Evolutionary conservation across 2,888 invertebrate species (phyloP).

Genomic region (Drosophila suboccidentalis): DNA sequence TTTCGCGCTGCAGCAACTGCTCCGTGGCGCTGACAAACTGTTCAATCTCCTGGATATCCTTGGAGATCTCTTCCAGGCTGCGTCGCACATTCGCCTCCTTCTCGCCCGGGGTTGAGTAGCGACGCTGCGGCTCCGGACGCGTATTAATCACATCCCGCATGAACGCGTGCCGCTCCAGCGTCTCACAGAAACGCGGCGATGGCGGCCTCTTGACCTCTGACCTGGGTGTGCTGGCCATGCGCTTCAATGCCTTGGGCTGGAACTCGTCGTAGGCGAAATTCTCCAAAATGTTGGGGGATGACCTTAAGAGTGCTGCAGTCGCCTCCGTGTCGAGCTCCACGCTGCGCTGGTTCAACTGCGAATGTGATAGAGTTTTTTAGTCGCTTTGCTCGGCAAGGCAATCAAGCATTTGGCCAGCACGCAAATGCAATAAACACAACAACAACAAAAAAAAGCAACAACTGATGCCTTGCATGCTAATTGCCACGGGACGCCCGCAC

Average conservation of each 20-base stretch:
- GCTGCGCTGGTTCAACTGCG: conserved; percentile 56
- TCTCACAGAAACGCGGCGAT: conserved; percentile 83
- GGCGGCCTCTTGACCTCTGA: conserved; percentile 43
- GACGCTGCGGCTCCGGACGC: conserved; percentile 69
- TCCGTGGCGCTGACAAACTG: conserved; percentile 85
- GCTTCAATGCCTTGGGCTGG: conserved; percentile 58
- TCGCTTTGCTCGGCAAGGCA: conserved; percentile 47
- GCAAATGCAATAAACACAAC: conserved; percentile 72
- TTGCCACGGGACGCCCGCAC: conserved; percentile 65
- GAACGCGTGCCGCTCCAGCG: conserved; percentile 84
- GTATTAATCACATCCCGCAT: conserved; percentile 84
- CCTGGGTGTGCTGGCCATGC: conserved; percentile 65
- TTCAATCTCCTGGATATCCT: conserved; percentile 85
- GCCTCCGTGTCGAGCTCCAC: conserved; percentile 69
- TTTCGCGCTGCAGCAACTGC: conserved; percentile 82
- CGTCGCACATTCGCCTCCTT: conserved; percentile 84
- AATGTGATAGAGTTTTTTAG: conserved; percentile 40
- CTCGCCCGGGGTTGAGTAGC: conserved; percentile 83
- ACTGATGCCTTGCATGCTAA: conserved; percentile 69
- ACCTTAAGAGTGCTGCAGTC: conserved; percentile 81
- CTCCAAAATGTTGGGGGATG: conserved; percentile 85
- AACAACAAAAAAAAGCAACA: conserved; percentile 4
- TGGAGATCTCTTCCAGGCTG: conserved; percentile 85
- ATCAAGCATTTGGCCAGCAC: conserved; percentile 57
- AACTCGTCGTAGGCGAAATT: conserved; percentile 84